Base-by-base conservation (phyloP, 2,888 invertebrate genomes). In the Cantharis rustica region DNA sequence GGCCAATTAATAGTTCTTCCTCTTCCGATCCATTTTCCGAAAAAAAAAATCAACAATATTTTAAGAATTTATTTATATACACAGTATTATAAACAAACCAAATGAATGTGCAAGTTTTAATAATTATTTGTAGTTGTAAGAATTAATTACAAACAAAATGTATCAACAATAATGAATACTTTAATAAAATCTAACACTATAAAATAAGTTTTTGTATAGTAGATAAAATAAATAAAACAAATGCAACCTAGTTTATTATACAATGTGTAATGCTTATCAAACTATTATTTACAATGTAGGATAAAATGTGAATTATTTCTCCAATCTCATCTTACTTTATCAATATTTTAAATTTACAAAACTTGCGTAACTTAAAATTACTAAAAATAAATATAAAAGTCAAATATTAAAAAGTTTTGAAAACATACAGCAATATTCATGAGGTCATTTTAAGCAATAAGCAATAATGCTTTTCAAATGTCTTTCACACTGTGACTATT, bases 221-320 rank as follows among this genome's bases (percentile, higher is more conserved):
- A 73, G 73, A 68, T 74, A 63, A 71, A 74, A 77, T 77, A 77
- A 77, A 77, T 77, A 77, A 76, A 77, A 47, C 13, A 73, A 74
- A 74, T 68, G 71, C 71, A 71, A 75, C 74, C 69, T 77, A 71
- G 7, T 47, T 68, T 73, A 70, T 73, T 74, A 77, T 77, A 77
- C 74, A 77, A 15, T 61, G 63, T 66, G 47, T 47, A 72, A 77
- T 75, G 72, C 77, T 77, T 77, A 77, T 17, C 72, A 75, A 74
- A 74, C 74, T 77, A 77, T 74, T 77, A 77, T 77, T 77, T 71
- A 77, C 77, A 77, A 69, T 71, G 61, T 72, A 71, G 61, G 31
- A 68, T 73, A 72, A 69, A 76, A 68, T 73, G 27, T 73, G 64
- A 69, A 63, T 31, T 63, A 63, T 69, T 31, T 69, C 31, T 47